Evolutionary conservation across 2,113 vertebrate species (phyloP).

Genomic region (Natator depressus): DNA sequence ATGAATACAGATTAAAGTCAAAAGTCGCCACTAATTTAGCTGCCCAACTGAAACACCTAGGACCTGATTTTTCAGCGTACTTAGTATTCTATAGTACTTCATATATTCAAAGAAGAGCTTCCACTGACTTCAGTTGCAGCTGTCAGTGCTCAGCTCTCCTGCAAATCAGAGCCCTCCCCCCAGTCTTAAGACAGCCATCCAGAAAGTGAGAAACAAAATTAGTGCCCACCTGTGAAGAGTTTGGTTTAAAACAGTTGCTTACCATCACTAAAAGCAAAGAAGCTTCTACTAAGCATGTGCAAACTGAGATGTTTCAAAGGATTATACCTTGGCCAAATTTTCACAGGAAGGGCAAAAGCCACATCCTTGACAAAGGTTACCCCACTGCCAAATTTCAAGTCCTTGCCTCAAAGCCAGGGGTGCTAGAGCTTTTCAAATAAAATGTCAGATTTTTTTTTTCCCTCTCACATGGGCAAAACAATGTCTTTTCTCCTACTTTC

Average conservation of each 20-base stretch:
- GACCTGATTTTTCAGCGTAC: background rate
- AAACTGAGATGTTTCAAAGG: too few relatives aligned
- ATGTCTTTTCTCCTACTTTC: too few relatives aligned
- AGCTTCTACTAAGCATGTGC: too few relatives aligned
- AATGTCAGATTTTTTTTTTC: rapidly evolving
- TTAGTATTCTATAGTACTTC: background rate
- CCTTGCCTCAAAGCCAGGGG: background rate
- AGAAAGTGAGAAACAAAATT: too few relatives aligned
- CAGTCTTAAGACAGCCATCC: background rate
- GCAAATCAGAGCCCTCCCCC: background rate
- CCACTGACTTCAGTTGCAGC: background rate
- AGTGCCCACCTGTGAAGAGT: too few relatives aligned
- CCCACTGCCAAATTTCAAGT: too few relatives aligned
- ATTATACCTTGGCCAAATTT: too few relatives aligned
- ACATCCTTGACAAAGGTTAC: too few relatives aligned
- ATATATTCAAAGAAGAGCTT: background rate
- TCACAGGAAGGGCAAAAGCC: too few relatives aligned
- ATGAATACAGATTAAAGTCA: background rate
- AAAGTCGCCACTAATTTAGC: background rate
- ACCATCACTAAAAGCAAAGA: too few relatives aligned
- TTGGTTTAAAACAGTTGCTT: too few relatives aligned
- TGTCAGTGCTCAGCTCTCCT: background rate
- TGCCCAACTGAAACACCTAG: background rate
- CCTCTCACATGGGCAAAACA: too few relatives aligned
- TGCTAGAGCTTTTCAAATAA: background rate